These are phyloP conservation scores for Ictalurus punctatus DNA, from an alignment of 2,113 vertebrate genomes.

Conservation along the genomic window DNA sequence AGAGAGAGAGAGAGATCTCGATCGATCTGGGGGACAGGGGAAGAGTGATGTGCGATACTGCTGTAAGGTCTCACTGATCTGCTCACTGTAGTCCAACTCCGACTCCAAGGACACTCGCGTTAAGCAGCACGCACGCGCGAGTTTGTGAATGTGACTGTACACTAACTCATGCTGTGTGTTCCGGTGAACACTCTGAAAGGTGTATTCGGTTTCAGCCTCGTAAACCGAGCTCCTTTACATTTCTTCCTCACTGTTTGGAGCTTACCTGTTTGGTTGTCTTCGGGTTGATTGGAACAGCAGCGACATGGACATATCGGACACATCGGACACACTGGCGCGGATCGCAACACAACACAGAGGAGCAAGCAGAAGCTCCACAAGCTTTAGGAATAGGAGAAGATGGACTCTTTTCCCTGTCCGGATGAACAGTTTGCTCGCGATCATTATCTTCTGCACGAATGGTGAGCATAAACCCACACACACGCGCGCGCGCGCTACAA, in stretches of 20 bases:
- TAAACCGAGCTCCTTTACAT: not conserved
- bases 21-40: conserved; percentile 39
- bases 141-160: not conserved
- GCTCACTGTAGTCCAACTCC: not conserved
- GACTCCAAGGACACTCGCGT: not conserved
- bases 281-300: not conserved
- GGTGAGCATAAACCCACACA: conserved; percentile 58
- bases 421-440: conserved; percentile 40
- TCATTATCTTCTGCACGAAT: conserved; percentile 66
- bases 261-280: not conserved
- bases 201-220: not conserved
- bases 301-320: conserved; percentile 61
- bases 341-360: conserved; percentile 46
- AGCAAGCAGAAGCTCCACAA: conserved; percentile 20
- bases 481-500: conserved; percentile 9
- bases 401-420: conserved; percentile 20
- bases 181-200: not conserved
- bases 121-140: not conserved
- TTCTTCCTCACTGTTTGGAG: not conserved
- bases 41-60: not conserved
- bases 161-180: not conserved
- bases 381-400: conserved; percentile 40
- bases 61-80: not conserved
- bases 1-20: conserved; percentile 33
- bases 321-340: conserved; percentile 45